Percentiles rank a stretch among this genome's conserved stretches.
Evolutionary conservation across 2,113 vertebrate species (phyloP).

Genomic region (Nematolebias whitei): DNA sequence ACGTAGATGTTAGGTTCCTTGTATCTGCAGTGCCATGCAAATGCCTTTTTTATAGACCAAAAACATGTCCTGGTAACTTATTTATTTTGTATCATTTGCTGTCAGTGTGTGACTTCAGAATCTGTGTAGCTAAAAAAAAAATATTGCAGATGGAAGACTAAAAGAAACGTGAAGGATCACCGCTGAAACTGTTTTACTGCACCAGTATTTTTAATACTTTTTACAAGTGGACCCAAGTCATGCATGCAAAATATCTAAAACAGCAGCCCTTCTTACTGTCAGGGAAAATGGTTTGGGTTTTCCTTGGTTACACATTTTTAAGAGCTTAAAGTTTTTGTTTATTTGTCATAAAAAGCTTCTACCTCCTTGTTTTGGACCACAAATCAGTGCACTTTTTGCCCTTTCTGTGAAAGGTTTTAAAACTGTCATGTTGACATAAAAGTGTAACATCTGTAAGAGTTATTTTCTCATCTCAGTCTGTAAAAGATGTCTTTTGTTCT

Average conservation of each 20-base stretch:
- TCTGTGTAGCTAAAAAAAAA: constrained; percentile 21
- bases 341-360: constrained; percentile 52
- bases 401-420: constrained; percentile 72
- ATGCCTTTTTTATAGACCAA: constrained; percentile 43
- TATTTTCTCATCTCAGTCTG: constrained; percentile 10
- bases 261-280: not conserved
- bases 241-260: not conserved
- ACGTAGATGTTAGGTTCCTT: constrained; percentile 31
- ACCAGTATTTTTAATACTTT: not conserved
- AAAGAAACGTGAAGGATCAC: not conserved
- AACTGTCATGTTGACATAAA: constrained; percentile 72
- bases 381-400: constrained; percentile 39
- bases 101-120: not conserved
- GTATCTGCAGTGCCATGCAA: constrained; percentile 49
- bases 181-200: not conserved
- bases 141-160: constrained; percentile 4
- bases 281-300: not conserved
- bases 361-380: constrained; percentile 57
- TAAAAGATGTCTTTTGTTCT: not conserved
- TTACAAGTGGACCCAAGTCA: not conserved
- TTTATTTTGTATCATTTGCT: constrained; percentile 15
- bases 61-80: constrained; percentile 35
- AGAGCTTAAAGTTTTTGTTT: not conserved
- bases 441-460: constrained; percentile 40
- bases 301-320: not conserved